Conservation (phyloP, 2,888 invertebrate species). For the Eumerus sabulonum region DNA sequence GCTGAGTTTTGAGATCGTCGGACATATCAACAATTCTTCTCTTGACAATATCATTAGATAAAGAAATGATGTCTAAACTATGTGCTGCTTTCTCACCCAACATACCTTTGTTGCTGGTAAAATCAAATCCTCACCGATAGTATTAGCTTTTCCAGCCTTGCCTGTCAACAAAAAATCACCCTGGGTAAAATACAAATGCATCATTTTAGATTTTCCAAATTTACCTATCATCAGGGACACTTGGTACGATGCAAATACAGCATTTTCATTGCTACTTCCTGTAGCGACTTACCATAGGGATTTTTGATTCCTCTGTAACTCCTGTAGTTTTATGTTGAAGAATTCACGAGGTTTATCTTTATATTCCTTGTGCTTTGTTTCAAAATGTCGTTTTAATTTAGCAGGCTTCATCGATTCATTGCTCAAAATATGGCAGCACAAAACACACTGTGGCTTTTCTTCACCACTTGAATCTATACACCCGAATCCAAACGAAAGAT, state of each 20-base stretch:
- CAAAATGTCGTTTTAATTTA: constrained; percentile 26
- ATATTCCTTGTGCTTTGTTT: constrained; percentile 11
- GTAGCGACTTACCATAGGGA: constrained; percentile 13
- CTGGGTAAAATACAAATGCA: constrained; percentile 13
- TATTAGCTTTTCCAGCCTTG: constrained; percentile 17
- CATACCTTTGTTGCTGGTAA: constrained; percentile 18
- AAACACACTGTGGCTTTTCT: constrained; percentile 22
- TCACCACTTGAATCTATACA: constrained; percentile 13
- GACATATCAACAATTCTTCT: constrained; percentile 26
- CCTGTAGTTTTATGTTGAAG: constrained; percentile 17
- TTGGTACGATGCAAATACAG: constrained; percentile 23
- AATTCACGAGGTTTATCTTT: constrained; percentile 9
- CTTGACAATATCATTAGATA: too few species aligned
- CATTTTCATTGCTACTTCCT: constrained; percentile 14
- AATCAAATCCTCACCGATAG: not conserved
- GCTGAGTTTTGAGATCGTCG: constrained; percentile 5
- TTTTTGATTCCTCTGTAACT: constrained; percentile 15
- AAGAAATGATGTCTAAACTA: too few species aligned
- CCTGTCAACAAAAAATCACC: constrained; percentile 16
- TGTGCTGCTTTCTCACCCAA: constrained; percentile 30
- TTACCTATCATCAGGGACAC: constrained; percentile 17
- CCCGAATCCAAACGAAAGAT: constrained; percentile 28
- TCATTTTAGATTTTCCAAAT: constrained; percentile 18
- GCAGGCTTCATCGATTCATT: too few species aligned
- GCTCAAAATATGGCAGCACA: constrained; percentile 14